Evolutionary conservation across 1,140 invertebrate genomes (phyloP), one percentile per base, ranked within the genome.

Genomic region (Penaeus indicus): DNA sequence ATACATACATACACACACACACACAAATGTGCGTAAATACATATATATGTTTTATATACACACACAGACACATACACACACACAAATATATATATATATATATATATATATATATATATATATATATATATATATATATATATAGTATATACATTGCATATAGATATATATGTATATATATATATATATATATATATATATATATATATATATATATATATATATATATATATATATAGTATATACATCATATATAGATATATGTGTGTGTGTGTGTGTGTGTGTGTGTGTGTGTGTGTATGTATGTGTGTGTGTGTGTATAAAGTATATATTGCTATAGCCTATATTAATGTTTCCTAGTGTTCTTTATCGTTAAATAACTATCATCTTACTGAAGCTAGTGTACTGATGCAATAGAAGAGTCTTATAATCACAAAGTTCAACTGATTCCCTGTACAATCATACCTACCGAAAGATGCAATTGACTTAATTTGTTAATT

Each of bases 81-180:
- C 4, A 69, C 19, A 69, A 69, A 22, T 21, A 69, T 21, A 69
- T 22, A 69, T 22, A 69, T 22, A 69, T 22, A 69, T 21, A 22
- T 4, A 69, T 4, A 69, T 22, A 69, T 22, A 22, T 22, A 13
- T 22, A 69, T 10, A 75, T 5, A 61, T 27, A 85, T 19, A 54
- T 7, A 77, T 85, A 61, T 75, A 85, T 85, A 77, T 77, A 69
- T 85, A 61, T 61, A 77, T 75, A 69, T 69, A 62, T 62, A 62
- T 62, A 62, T 62, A 62, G 62, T 81, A 62, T 81, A 62, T 62
- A 62, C 62, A 62, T 82, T 62, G 4, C 62, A 63, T 81, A 63
- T 81, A 63, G 62, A 25, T 81, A 81, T 81, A 25, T 62, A 81
- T 81, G 11, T 77, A 38, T 38, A 77, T 38, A 13, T 77, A 22